A percentile compares a stretch with the other conserved stretches of the same genome.
Evolutionary conservation across 23 tunicate genomes (phyloP).

Genomic region (Oikopleura dioica): DNA sequence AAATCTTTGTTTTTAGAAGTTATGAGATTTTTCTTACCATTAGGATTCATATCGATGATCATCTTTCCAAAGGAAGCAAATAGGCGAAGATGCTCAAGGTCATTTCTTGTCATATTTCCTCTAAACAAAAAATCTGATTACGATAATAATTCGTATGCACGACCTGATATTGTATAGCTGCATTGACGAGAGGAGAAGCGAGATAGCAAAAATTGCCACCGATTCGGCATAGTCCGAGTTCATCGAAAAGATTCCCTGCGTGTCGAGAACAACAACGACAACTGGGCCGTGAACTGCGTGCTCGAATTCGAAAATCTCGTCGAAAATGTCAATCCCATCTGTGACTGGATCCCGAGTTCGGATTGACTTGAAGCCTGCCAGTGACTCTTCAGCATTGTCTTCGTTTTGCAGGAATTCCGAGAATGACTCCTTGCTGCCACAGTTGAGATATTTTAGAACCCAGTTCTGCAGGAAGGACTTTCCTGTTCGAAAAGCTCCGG

Average conservation of each 20-base stretch:
- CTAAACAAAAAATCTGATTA: no score
- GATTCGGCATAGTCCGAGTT: background rate
- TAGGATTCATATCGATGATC: background rate
- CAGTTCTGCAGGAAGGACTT: background rate
- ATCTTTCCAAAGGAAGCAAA: background rate
- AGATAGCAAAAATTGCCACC: background rate
- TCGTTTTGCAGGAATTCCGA: background rate
- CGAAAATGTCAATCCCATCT: background rate
- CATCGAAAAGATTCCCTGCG: background rate
- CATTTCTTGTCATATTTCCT: background rate
- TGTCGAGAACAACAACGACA: background rate
- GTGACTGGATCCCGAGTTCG: background rate
- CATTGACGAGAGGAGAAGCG: background rate
- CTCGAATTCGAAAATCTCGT: background rate
- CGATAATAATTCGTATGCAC: background rate
- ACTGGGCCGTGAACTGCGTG: background rate
- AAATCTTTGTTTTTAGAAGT: no score
- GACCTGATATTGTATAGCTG: background rate
- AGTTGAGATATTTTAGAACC: background rate
- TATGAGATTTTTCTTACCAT: no score
- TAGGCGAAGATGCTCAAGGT: background rate
- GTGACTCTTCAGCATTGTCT: background rate
- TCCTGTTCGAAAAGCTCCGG: background rate
- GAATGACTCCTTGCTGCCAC: no score
- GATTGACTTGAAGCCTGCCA: background rate